Conservation (phyloP, 1,140 invertebrate genomes). For the Drosophila bocki region DNA sequence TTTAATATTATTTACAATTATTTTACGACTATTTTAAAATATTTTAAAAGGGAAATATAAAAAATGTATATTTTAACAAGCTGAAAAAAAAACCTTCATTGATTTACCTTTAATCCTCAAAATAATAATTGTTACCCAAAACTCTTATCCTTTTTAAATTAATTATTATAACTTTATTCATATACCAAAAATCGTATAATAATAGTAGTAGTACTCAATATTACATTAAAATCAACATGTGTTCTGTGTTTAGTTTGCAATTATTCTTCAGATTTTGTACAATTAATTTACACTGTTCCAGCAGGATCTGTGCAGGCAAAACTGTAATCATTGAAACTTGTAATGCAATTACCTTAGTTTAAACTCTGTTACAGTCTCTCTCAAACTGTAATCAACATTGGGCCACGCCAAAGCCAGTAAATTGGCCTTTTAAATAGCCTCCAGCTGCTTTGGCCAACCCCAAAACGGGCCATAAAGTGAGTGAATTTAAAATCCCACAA, state of each 20-base stretch:
- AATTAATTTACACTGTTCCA: constrained; percentile 11
- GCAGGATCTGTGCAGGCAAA: not conserved
- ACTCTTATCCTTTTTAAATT: too few relatives aligned
- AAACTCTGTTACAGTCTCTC: constrained; percentile 9
- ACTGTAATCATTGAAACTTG: constrained; percentile 27
- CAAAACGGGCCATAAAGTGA: constrained; percentile 25
- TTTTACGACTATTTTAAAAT: too few relatives aligned
- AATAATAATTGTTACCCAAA: too few relatives aligned
- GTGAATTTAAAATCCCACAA: constrained; percentile 42
- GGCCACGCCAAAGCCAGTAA: constrained; percentile 20
- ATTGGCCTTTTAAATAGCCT: constrained; percentile 32
- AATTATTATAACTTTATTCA: not conserved
- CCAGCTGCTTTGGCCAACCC: constrained; percentile 10
- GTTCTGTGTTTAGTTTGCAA: not conserved
- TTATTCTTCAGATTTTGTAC: constrained; percentile 3
- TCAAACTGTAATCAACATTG: constrained; percentile 40
- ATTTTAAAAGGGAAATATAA: too few relatives aligned
- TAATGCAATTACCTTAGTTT: constrained; percentile 13
- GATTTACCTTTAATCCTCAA: too few relatives aligned
- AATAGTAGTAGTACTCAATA: not conserved
- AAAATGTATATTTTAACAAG: too few relatives aligned
- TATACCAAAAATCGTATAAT: not conserved
- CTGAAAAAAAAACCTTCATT: too few relatives aligned
- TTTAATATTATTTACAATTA: too few relatives aligned
- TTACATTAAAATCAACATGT: not conserved